phyloP scores from a whole-genome alignment of 2,888 invertebrate genomes.

The Prenolepis imparis region DNA sequence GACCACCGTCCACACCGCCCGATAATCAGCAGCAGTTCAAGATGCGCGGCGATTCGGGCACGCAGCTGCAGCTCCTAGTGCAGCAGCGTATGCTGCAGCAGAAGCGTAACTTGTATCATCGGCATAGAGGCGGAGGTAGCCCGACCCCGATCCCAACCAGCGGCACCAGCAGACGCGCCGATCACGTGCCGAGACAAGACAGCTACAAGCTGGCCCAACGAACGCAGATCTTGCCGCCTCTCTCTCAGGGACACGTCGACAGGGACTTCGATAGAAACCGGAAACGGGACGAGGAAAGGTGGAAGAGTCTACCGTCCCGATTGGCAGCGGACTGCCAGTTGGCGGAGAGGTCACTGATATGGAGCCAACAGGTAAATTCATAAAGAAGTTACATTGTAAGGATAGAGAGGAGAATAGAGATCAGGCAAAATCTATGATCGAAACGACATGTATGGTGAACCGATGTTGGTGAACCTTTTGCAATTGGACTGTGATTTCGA shows the following conservation, averaged over 20 bases:
- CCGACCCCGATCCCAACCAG: conserved; percentile 78
- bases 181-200: conserved; percentile 94
- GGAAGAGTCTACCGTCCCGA: conserved; percentile 84
- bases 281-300: conserved; percentile 83
- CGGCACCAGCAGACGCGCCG: conserved; percentile 82
- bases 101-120: conserved; percentile 88
- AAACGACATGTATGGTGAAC: conserved; percentile 5
- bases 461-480: conserved; percentile 33
- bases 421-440: conserved; percentile 7
- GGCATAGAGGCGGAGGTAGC: conserved; percentile 81
- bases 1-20: conserved; percentile 81
- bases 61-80: conserved; percentile 93
- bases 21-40: conserved; percentile 81
- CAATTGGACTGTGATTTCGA: conserved; percentile 54
- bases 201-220: conserved; percentile 96
- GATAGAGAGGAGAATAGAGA: conserved; percentile 17
- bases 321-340: conserved; percentile 84
- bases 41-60: conserved; percentile 81
- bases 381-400: conserved; percentile 64
- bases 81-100: conserved; percentile 95
- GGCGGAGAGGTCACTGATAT: conserved; percentile 82
- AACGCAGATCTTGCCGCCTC: conserved; percentile 92
- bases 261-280: conserved; percentile 80
- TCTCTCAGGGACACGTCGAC: conserved; percentile 87
- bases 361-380: conserved; percentile 85